These are phyloP conservation scores for Eulemur rubriventer DNA, from an alignment of 2,797 vertebrate genomes.

Conservation along the genomic window DNA sequence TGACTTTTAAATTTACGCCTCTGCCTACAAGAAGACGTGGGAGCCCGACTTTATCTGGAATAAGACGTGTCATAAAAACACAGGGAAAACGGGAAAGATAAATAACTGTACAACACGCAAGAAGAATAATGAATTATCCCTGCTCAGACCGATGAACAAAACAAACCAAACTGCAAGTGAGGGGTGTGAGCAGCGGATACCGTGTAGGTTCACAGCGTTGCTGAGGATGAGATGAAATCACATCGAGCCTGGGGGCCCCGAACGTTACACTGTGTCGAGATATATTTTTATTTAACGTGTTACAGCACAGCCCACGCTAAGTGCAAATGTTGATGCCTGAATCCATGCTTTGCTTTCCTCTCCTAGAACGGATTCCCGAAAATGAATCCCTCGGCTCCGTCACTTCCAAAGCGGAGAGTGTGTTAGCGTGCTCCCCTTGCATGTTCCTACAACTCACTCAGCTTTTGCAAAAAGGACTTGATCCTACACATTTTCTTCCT, in stretches of 20 bases:
- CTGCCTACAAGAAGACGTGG: neutral
- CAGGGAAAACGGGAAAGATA: rapidly evolving
- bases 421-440: rapidly evolving
- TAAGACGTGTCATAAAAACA: too few relatives aligned
- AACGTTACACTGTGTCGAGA: rapidly evolving
- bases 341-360: neutral
- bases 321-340: too few relatives aligned
- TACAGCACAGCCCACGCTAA: rapidly evolving
- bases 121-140: rapidly evolving
- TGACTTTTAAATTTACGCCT: neutral
- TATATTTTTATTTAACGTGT: neutral
- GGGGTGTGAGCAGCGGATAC: rapidly evolving
- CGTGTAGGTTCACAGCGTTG: rapidly evolving
- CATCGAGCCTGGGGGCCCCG: rapidly evolving
- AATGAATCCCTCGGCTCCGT: rapidly evolving
- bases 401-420: rapidly evolving
- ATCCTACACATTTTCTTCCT: neutral
- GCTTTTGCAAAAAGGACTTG: neutral
- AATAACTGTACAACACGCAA: too few relatives aligned
- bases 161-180: neutral
- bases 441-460: rapidly evolving
- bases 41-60: too few relatives aligned
- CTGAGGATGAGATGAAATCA: rapidly evolving
- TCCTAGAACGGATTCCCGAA: neutral
- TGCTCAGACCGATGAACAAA: neutral